A percentile compares a stretch with the other conserved stretches of the same genome.
phyloP scores from a whole-genome alignment of 2,113 vertebrate species.

The Sinocyclocheilus maitianheensis region DNA sequence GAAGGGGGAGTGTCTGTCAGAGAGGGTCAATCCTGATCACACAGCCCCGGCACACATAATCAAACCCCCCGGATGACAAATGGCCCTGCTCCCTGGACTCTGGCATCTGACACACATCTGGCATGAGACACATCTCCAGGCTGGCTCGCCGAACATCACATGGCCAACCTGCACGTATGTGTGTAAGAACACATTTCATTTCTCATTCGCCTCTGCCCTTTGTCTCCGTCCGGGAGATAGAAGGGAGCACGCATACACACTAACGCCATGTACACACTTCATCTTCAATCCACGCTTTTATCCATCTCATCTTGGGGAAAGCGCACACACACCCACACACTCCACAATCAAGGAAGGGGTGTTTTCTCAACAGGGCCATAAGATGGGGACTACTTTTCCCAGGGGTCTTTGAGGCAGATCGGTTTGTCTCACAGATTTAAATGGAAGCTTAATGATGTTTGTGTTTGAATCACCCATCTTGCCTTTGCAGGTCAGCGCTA shows the following conservation, averaged over 20 bases:
- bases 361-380: conserved; percentile 22
- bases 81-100: conserved; percentile 88
- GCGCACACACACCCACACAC: conserved; percentile 43
- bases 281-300: conserved; percentile 58
- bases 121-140: conserved; percentile 77
- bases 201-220: conserved; percentile 49
- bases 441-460: conserved; percentile 43
- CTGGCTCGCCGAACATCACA: conserved; percentile 36
- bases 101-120: conserved; percentile 94
- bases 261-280: conserved; percentile 47
- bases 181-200: conserved; percentile 55
- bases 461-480: conserved; percentile 30
- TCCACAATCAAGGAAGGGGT: conserved; percentile 61
- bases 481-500: conserved; percentile 13
- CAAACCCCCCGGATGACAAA: conserved; percentile 96
- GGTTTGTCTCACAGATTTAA: conserved; percentile 31
- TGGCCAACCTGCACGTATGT: background rate
- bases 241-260: conserved; percentile 53
- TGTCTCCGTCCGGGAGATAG: conserved; percentile 81
- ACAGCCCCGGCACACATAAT: conserved; percentile 92
- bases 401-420: conserved; percentile 39
- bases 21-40: conserved; percentile 97
- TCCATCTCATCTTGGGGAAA: conserved; percentile 54
- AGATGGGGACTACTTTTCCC: conserved; percentile 49
- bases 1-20: conserved; percentile 98